phyloP scores from a whole-genome alignment of 2,888 invertebrate species.

The Tenthredo scrophulariae region DNA sequence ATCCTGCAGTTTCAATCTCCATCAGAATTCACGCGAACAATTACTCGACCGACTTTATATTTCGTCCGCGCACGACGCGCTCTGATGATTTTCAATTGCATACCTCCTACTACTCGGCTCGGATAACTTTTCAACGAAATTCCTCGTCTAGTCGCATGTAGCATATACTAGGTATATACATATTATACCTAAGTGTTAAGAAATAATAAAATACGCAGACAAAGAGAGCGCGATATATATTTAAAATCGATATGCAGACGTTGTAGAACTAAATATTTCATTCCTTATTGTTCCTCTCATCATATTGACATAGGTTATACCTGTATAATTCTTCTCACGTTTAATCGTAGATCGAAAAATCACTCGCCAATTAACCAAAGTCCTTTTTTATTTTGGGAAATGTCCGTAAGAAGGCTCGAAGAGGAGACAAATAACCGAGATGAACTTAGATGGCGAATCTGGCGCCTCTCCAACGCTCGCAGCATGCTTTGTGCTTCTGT shows the following conservation, averaged over 20 bases:
- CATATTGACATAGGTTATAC: neutral
- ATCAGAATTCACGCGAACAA: neutral
- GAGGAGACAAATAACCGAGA: neutral
- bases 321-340: neutral
- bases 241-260: neutral
- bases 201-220: neutral
- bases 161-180: neutral
- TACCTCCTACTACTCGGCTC: neutral
- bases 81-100: slow-evolving; percentile 12
- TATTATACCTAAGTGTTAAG: neutral
- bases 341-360: neutral
- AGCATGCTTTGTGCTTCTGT: slow-evolving; percentile 40
- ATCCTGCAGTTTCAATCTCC: neutral
- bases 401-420: neutral
- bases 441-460: slow-evolving; percentile 42
- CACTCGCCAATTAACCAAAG: neutral
- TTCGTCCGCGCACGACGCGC: slow-evolving; percentile 4
- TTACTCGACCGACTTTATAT: slow-evolving; percentile 22
- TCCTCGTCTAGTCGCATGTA: neutral
- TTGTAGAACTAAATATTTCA: neutral
- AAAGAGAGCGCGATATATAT: neutral
- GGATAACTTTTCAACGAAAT: neutral
- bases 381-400: neutral
- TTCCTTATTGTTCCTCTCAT: neutral
- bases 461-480: slow-evolving; percentile 26